phyloP scores from a whole-genome alignment of 2,888 invertebrate species.

The Leucozona laternaria region DNA sequence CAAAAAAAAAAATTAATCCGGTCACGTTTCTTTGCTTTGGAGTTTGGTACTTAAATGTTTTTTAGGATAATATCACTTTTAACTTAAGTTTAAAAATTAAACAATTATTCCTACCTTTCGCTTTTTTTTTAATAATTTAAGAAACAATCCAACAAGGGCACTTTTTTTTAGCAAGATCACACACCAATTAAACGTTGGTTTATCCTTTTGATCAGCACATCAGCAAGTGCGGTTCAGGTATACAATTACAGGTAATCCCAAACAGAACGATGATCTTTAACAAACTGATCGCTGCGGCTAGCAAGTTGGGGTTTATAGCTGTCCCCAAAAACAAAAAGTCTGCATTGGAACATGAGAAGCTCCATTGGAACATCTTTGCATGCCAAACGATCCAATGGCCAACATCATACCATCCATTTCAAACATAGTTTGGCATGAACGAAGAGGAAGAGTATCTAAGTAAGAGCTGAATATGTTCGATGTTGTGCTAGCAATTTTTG shows the following conservation, averaged over 20 bases:
- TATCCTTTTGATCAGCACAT: slow-evolving; percentile 62
- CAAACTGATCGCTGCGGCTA: slow-evolving; percentile 83
- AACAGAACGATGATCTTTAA: slow-evolving; percentile 83
- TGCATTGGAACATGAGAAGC: slow-evolving; percentile 34
- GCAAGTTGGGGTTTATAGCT: slow-evolving; percentile 84
- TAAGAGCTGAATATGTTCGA: slow-evolving; percentile 66
- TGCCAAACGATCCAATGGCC: slow-evolving; percentile 12
- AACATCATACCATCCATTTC: slow-evolving; percentile 19
- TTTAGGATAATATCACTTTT: neutral
- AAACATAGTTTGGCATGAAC: slow-evolving; percentile 17
- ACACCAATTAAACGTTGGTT: slow-evolving; percentile 12
- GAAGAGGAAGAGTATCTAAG: neutral
- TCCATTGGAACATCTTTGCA: slow-evolving; percentile 47
- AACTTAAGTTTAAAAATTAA: slow-evolving; percentile 19
- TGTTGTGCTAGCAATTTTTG: slow-evolving; percentile 1
- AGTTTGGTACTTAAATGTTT: neutral
- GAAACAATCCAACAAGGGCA: slow-evolving; percentile 22
- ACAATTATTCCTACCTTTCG: slow-evolving; percentile 71
- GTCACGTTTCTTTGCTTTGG: slow-evolving; percentile 53
- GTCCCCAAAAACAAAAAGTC: slow-evolving; percentile 80
- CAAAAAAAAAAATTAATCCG: slow-evolving; percentile 13
- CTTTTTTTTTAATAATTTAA: slow-evolving; percentile 45
- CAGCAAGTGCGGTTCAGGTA: neutral
- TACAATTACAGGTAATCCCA: slow-evolving; percentile 77
- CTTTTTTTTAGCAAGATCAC: slow-evolving; percentile 39